Percentiles rank a stretch among this genome's conserved stretches.
Conservation (phyloP, 1,140 invertebrate species). For the Trichonephila inaurata region DNA sequence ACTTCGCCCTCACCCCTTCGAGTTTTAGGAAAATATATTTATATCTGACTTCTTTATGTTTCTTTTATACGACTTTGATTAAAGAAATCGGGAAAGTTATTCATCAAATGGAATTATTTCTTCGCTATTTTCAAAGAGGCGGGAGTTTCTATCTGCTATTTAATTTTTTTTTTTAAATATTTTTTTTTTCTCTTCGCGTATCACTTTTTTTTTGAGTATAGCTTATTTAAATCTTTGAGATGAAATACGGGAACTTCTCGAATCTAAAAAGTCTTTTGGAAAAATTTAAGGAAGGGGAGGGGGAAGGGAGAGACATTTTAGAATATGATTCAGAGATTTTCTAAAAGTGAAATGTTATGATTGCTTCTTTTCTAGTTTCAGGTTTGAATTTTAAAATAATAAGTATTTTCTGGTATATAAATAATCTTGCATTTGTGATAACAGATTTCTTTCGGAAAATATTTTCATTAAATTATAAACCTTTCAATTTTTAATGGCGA, state of each 20-base stretch:
- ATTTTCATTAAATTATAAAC: no score
- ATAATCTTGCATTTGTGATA: no score
- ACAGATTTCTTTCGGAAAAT: no score
- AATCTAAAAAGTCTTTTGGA: not conserved
- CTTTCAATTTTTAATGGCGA: no score
- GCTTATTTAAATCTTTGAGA: constrained; percentile 30
- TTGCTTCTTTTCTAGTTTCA: not conserved
- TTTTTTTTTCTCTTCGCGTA: not conserved
- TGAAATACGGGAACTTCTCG: not conserved
- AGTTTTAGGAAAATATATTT: constrained; percentile 40
- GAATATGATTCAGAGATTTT: not conserved
- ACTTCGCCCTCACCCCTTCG: not conserved
- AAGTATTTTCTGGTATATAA: no score
- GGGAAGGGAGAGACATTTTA: not conserved
- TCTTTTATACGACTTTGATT: constrained; percentile 50
- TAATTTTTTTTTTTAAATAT: not conserved
- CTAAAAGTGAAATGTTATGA: constrained; percentile 20
- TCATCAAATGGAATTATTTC: constrained; percentile 56
- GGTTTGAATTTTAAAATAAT: no score
- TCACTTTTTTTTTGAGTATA: not conserved
- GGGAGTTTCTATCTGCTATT: constrained; percentile 22
- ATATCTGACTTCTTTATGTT: constrained; percentile 52
- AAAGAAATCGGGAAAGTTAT: constrained; percentile 46
- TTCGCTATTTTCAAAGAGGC: constrained; percentile 31
- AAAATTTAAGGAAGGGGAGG: not conserved